Percentiles rank a stretch among this genome's conserved stretches.
Conservation (phyloP, 2,113 vertebrate genomes). For the Sorex araneus region DNA sequence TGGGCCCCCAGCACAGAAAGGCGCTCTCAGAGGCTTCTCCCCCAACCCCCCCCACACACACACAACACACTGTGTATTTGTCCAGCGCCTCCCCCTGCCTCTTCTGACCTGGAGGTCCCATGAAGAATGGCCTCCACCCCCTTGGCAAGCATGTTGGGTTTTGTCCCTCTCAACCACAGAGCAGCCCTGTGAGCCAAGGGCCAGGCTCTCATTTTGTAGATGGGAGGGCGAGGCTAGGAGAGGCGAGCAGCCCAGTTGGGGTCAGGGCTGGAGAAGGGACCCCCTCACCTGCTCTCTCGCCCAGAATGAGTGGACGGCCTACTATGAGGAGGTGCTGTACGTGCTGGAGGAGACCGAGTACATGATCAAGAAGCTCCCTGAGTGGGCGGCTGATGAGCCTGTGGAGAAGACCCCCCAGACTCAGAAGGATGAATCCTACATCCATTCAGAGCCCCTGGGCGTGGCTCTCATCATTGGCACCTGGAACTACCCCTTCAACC, state of each 20-base stretch:
- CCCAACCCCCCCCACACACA: background rate
- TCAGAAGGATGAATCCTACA: conserved; percentile 90
- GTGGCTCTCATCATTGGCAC: conserved; percentile 94
- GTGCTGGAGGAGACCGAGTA: conserved; percentile 91
- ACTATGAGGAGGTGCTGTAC: conserved; percentile 90
- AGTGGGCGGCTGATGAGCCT: conserved; percentile 90
- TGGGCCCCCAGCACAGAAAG: background rate
- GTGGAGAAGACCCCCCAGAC: conserved; percentile 91
- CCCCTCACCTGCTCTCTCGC: accelerated
- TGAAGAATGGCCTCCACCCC: background rate
- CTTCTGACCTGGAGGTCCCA: too few relatives aligned
- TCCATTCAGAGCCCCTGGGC: conserved; percentile 92
- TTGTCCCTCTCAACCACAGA: background rate
- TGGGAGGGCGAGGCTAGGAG: background rate
- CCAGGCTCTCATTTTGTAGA: background rate
- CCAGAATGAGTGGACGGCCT: conserved; percentile 88
- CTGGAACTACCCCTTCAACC: conserved; percentile 95
- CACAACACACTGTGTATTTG: too few relatives aligned
- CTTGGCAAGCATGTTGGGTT: background rate
- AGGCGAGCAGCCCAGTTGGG: background rate
- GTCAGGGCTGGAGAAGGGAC: background rate
- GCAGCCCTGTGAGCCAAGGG: background rate
- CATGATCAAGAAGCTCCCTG: conserved; percentile 87
- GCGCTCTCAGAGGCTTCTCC: accelerated
- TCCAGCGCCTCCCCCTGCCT: background rate